phyloP scores from a whole-genome alignment of 2,797 vertebrate genomes.

The Mus spretus region DNA sequence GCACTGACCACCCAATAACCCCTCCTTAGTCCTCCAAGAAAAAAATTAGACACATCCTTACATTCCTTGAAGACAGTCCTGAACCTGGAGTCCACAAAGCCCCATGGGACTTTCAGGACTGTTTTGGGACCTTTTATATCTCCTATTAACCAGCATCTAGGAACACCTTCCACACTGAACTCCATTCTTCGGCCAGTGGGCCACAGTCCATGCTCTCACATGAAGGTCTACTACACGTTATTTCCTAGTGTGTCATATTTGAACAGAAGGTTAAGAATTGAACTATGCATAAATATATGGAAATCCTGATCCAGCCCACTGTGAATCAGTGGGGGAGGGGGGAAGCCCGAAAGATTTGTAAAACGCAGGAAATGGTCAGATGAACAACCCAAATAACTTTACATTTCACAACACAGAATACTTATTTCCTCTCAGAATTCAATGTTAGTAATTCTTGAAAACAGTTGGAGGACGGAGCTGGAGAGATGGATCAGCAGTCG shows the following conservation, averaged over 20 bases:
- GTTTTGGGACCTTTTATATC: not conserved
- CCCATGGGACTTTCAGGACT: not conserved
- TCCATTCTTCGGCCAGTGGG: not conserved
- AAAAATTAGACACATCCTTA: not conserved
- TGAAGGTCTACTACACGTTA: not conserved
- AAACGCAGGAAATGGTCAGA: constrained; percentile 24
- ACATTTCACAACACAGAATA: not conserved
- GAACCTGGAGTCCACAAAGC: not conserved
- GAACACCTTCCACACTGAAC: not conserved
- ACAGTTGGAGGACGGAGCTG: not conserved
- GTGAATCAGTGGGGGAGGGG: not conserved
- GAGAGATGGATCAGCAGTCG: not conserved
- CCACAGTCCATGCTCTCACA: not conserved
- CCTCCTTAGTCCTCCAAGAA: not conserved
- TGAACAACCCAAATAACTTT: constrained; percentile 33
- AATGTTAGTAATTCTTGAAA: constrained; percentile 30
- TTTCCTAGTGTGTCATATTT: constrained; percentile 7
- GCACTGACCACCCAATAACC: not conserved
- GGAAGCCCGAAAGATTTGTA: not conserved
- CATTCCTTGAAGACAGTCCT: not conserved
- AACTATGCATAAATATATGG: not conserved
- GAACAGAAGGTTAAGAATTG: not conserved
- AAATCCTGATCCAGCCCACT: not conserved
- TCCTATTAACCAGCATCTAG: not conserved
- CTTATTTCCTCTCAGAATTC: constrained; percentile 41